These are phyloP conservation scores for Tigriopus japonicus DNA, from an alignment of 1,140 invertebrate species.

Conservation along the genomic window DNA sequence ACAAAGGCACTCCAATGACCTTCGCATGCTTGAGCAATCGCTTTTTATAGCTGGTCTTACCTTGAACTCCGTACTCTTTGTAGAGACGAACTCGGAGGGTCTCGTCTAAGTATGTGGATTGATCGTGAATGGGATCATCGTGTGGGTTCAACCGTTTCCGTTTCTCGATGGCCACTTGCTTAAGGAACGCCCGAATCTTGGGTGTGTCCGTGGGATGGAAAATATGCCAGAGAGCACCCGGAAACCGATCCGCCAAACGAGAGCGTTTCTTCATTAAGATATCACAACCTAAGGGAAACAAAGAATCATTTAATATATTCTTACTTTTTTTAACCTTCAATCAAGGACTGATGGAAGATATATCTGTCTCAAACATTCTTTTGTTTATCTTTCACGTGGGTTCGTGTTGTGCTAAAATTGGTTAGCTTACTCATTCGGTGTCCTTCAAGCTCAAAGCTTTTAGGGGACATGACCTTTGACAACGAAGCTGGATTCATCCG, in stretches of 20 bases:
- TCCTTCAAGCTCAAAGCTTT: too few relatives aligned
- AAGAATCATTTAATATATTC: too few relatives aligned
- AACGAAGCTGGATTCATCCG: too few relatives aligned
- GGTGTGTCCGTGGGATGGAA: conserved; percentile 84
- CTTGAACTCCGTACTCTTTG: conserved; percentile 74
- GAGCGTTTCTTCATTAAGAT: conserved; percentile 56
- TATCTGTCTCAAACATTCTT: too few relatives aligned
- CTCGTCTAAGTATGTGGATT: conserved; percentile 83
- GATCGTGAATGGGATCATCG: conserved; percentile 94
- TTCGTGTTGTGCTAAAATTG: too few relatives aligned
- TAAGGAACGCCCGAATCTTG: conserved; percentile 81
- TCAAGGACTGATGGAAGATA: too few relatives aligned
- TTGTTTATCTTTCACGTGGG: too few relatives aligned
- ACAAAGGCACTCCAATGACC: too few relatives aligned
- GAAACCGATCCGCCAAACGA: conserved; percentile 54
- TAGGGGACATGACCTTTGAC: too few relatives aligned
- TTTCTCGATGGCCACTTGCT: conserved; percentile 65
- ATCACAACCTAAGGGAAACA: conserved; percentile 45
- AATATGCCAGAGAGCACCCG: conserved; percentile 95
- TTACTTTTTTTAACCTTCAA: too few relatives aligned
- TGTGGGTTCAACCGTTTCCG: conserved; percentile 68
- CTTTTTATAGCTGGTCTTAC: not conserved
- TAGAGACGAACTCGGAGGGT: conserved; percentile 66
- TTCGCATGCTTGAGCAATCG: too few relatives aligned
- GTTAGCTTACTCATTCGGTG: too few relatives aligned